Conservation (phyloP, 2,113 vertebrate species). For the Arothron firmamentum region DNA sequence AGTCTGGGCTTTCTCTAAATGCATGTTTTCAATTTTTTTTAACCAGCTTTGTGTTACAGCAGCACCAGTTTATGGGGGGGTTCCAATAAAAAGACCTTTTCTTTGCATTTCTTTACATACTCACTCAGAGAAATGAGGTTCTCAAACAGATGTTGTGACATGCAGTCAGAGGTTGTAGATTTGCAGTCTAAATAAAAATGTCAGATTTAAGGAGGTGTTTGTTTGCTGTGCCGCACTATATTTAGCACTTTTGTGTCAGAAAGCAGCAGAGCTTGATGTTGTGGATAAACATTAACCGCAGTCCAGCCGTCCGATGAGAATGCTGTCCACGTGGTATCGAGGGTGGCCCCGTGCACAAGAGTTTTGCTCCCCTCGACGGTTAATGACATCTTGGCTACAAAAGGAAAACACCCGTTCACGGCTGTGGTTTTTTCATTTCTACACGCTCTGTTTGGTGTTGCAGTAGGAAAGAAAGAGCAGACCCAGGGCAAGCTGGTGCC, state of each 20-base stretch:
- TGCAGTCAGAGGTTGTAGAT: conserved; percentile 11
- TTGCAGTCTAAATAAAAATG: conserved; percentile 27
- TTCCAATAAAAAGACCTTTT: too few species aligned
- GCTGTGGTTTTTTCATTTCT: conserved; percentile 58
- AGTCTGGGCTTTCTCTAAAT: too few species aligned
- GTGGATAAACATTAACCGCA: conserved; percentile 39
- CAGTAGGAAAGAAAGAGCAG: conserved; percentile 45
- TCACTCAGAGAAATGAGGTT: too few species aligned
- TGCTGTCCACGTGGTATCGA: conserved; percentile 26
- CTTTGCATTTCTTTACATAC: too few species aligned
- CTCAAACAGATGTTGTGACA: not conserved
- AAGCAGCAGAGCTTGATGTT: conserved; percentile 24
- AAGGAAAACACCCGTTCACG: conserved; percentile 66
- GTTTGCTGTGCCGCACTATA: conserved; percentile 26
- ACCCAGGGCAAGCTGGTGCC: conserved; percentile 44
- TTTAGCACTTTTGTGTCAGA: conserved; percentile 37
- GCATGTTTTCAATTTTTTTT: too few species aligned
- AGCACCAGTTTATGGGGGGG: too few species aligned
- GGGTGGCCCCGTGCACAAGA: conserved; percentile 42
- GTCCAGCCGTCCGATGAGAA: conserved; percentile 21
- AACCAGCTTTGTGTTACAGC: too few species aligned
- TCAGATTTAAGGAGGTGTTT: conserved; percentile 44
- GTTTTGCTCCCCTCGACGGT: conserved; percentile 50
- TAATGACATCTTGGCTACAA: conserved; percentile 53
- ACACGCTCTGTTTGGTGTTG: conserved; percentile 31